Base-by-base conservation (phyloP, 2,888 invertebrate genomes). In the Drosophila nigricruria region DNA sequence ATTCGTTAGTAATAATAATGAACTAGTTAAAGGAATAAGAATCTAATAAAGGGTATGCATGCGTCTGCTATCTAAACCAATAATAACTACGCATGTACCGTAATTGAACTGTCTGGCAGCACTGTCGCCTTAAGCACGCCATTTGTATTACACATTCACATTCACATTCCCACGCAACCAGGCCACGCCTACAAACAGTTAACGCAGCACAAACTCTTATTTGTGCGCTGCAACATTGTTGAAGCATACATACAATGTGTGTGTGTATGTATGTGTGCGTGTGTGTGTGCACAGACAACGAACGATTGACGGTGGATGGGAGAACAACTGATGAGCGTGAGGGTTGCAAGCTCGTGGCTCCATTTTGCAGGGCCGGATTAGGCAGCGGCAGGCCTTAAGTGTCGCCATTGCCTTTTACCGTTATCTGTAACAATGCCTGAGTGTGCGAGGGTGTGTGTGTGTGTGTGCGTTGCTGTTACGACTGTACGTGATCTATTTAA, bases 311-410 rank as follows among this genome's bases (percentile, higher is more conserved):
- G 57, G 52, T 57, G 56, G 64, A 43, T 52, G 66, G 53, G 53
- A 53, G 56, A 70, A 25, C 6, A 20, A 9, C 27, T 25, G 25
- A 49, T 45, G 60, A 54, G 58, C 25, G 32, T 34, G 47, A 73
- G 74, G 81, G 70, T 70, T 67, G 70, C 50, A 36, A 60, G 74
- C 66, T 63, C 83, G 77, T 85, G 82, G 77, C 71, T 81, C 67
- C 88, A 91, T 91, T 91, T 91, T 90, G 77, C 67, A 45, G 69
- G 58, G 50, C 50, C 63, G 80, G 89, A 84, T 90, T 89, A 83
- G 84, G 62, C 73, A 70, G 65, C 47, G 56, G 65, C 83, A 65
- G 72, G 73, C 60, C 73, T 77, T 81, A 90, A 90, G 78, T 85
- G 86, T 71, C 81, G 68, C 85, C 83, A 80, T 83, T 83, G 70